A percentile compares a stretch with the other conserved stretches of the same genome.
Evolutionary conservation across 2,113 vertebrate species (phyloP).

Genomic region (Anolis sagrei): DNA sequence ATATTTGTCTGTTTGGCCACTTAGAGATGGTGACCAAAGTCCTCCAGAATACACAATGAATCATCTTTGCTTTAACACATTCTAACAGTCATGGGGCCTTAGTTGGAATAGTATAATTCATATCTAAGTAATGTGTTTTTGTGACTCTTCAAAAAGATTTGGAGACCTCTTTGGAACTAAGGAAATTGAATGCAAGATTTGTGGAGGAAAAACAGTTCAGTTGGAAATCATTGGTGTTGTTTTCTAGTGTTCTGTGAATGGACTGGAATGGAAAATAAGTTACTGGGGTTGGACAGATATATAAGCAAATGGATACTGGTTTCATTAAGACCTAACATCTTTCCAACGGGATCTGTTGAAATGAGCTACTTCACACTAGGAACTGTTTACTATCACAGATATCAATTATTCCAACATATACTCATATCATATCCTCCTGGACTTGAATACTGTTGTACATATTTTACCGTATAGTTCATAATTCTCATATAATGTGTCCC

Average conservation of each 20-base stretch:
- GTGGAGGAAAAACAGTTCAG: background rate
- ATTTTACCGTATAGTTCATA: background rate
- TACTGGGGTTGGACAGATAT: background rate
- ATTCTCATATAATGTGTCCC: background rate
- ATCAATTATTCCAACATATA: background rate
- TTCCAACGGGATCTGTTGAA: background rate
- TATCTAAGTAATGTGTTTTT: background rate
- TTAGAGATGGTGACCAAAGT: background rate
- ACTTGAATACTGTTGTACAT: background rate
- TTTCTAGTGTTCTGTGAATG: background rate
- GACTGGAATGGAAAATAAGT: background rate
- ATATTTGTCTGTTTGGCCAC: background rate
- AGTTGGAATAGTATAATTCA: background rate
- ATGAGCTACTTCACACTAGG: background rate
- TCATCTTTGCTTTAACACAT: background rate
- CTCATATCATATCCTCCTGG: background rate
- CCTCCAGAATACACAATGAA: background rate
- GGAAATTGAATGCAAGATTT: background rate
- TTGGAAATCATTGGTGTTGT: background rate
- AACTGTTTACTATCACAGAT: background rate
- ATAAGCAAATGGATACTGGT: background rate
- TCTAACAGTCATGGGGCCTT: background rate
- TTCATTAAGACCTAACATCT: background rate
- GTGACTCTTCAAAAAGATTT: background rate
- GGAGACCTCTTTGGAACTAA: accelerated